Base-by-base conservation (phyloP, 30 jellyfish, hydroid and myxozoan genomes). In the Rhopilema esculentum region DNA sequence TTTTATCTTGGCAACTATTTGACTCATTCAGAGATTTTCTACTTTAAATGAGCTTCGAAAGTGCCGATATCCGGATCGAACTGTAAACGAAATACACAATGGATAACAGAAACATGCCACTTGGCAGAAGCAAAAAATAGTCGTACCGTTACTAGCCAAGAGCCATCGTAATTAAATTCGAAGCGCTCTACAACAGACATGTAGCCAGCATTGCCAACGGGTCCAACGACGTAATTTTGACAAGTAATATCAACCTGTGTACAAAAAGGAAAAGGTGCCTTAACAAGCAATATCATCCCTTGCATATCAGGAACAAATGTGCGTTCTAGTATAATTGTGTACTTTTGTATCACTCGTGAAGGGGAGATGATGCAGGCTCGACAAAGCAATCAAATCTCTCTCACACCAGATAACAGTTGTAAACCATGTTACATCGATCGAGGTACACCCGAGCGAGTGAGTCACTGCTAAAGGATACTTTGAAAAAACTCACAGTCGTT, bases 131-230 rank as follows among this genome's bases (percentile, higher is more conserved):
- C 16, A 66, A 7, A 19, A 2, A 23, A 32, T 33, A 27, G 88
- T 22, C 79, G 27, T 79, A 93, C 98, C 69, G 98, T 93, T 23
- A 97, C 98, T 69, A 93, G 53, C 97, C 96, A 84, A 25, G 50
- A 31, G 30, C 98, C 97, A 69, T 88, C 94, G 24, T 85, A 24
- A 72, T 65, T 88, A 84, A 93, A 83, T 20, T 97, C 97, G 51
- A 80, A 72, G 28, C 78, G 86, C 48, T 82, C 88, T 30, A 93
- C 72, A 32, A 84, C 82, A 18, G 95, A 75, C 48, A 75, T 71
- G 48, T 32, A 40, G 27, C 70, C 81, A 51, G 79, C 82, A 12
- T 88, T 49, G n/a, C 53, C 89, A 23, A 26, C 80, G 0, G 83
- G 85, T 25, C 91, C 91, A 25, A 92, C 52, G 24, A 93, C 51